Base-by-base conservation (phyloP, 2,888 invertebrate species). In the Limnephilus auricula region DNA sequence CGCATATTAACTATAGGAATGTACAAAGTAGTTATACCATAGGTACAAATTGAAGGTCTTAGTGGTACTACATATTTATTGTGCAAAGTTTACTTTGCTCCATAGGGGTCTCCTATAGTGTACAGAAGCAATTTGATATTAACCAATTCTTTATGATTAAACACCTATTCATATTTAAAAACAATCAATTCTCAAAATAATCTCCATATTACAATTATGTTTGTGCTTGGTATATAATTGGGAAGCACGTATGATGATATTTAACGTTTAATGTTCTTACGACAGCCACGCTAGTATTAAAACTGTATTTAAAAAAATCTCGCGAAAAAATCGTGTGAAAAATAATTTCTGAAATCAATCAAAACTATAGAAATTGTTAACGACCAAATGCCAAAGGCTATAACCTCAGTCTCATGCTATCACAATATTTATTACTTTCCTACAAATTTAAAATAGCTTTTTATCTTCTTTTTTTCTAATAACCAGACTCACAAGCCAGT, bases 121-220 rank as follows among this genome's bases (percentile, higher is more conserved):
- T 65, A 65, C 65, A 65, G 65, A 65, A 65, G 31, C 80, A 32
- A 80, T 32, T 80, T 30, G 15, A 15, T 80, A 2, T 86, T 10
- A 34, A 84, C 84, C 34, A 65, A 31, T 86, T 86, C 86, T 86
- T 86, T 86, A 86, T 65, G 65, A 32, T 34, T 32, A 13, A 30
- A 50, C 86, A 65, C 9, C 86, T 31, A 86, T 86, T 86, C 65
- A 86, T 86, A 65, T 86, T 86, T 13, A 30, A 86, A 65, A 86
- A 50, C 31, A 86, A 86, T 86, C 6, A 31, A 86, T 50, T 32
- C 32, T 65, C 65, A 0, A n/a, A n/a, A 9, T 65, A 65, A 25
- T 65, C 25, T 65, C 2, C 6, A n/a, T 9, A 65, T 65, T n/a
- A 65, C 6, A 65, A 65, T 65, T 65, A 65, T 65, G 18, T 65